Evolutionary conservation across 2,888 invertebrate species (phyloP), one percentile per base, ranked within the genome.

Genomic region (Nomada fabriciana): DNA sequence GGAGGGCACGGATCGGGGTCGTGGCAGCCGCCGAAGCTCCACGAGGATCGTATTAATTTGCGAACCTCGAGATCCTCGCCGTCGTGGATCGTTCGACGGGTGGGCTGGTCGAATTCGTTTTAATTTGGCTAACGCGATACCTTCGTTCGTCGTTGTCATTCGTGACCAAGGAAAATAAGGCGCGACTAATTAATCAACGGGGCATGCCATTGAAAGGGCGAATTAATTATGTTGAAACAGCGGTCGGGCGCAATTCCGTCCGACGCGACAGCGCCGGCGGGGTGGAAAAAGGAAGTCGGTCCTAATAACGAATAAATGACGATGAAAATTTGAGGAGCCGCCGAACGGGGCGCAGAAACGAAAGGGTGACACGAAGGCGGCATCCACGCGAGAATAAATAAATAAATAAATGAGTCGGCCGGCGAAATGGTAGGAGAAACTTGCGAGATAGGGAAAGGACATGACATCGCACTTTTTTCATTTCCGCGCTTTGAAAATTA

Each of bases 401-500:
- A 81, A 83, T 83, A 83, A 83, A 81, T 67, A 81, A 73, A 67
- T 15, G 52, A 42, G 50, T 69, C 18, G 59, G 60, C 10, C 13
- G 43, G 69, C 43, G 68, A 36, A 68, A 68, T 43, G 52, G 25
- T 55, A 65, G 25, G 25, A 3, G 53, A 43, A 82, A 82, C 50
- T 78, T 78, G 36, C 65, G 67, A 68, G 81, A 83, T 50, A 57
- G 76, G 53, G 23, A 59, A 55, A 71, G 55, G 69, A 83, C 83
- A 82, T 78, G 83, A 75, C 71, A 75, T 82, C 78, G 78, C 82
- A 82, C 83, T 83, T 83, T 82, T 82, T 83, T 78, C 82, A 83
- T 83, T 82, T 82, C 83, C 78, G 50, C 55, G 67, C 67, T 82
- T 83, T 78, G 67, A 83, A 82, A 83, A 75, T 82, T 83, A 82